Evolutionary conservation across 1,140 invertebrate species (phyloP), one percentile per base, ranked within the genome.

Genomic region (Chlorops oryzae): DNA sequence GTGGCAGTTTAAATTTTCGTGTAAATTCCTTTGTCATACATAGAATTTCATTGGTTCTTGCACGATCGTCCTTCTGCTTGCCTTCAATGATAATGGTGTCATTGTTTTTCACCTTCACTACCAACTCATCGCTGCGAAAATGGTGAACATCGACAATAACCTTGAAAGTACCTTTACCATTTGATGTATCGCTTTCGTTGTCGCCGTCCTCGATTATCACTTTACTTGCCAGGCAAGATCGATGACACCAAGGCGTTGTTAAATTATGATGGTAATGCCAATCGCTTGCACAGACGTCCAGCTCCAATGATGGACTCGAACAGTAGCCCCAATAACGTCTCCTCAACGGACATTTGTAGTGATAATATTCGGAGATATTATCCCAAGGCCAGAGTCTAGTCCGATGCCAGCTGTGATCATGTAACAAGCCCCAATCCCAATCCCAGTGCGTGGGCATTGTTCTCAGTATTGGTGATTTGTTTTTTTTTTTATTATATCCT

Each of bases 111-210:
- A 64, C 65, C 56, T 69, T 68, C 9, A 70, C 57, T 0, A 58
- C 57, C 20, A 70, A 53, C 48, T 70, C 66, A 28, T 52, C 45
- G 15, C 61, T 54, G 27, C 61, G 62, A 25, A 70, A 70, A 40
- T 70, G 66, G 37, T 69, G 66, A 25, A 70, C 66, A 45, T 70
- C 66, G 12, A 70, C 53, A 2, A 69, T 55, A 41, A 70, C 60
- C 42, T 70, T 69, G 32, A 69, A 70, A 12, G 65, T 69, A 37
- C 65, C 65, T 0, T 66, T 60, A 2, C 65, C 65, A 23, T 55
- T 46, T 5, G 63, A 60, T 28, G 28, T 48, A 17, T 65, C 65
- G 13, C 59, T 54, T 17, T 69, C 66, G n/a, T n/a, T n/a, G 1
- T 56, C 62, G 27, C 65, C 66, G 6, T 59, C 63, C 39, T 69